Evolutionary conservation across 2,888 invertebrate species (phyloP), one percentile per base, ranked within the genome.

Genomic region (Caenorhabditis sp.): DNA sequence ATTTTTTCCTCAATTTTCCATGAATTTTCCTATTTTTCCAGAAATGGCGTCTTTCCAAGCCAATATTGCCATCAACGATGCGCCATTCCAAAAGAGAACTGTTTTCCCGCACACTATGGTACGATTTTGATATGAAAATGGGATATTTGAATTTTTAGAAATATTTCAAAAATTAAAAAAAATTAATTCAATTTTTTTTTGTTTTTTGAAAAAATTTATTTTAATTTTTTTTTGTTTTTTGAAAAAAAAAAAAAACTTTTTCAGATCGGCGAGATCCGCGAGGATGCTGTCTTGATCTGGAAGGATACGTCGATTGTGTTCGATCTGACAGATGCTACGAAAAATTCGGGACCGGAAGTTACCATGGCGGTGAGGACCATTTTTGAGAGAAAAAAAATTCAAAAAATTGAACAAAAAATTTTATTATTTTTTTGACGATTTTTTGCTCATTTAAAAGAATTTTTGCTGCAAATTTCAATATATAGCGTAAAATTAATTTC

Each of bases 41-140:
- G 65, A 74, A n/a, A n/a, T n/a, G n/a, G n/a, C 68, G 76, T 76
- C 76, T 44, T 76, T 76, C 26, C 67, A 76, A 67, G 40, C 67
- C 20, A 76, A 60, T 8, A 56, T 76, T 2, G 67, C 76, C 44
- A 44, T 76, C 61, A 67, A 76, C 61, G 76, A 76, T 24, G 67
- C 26, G 3, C 26, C 60, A 4, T 60, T 76, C 28, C 60, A 76
- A 9, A 76, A 76, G 67, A 67, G 18, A 53, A 55, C 18, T 20
- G 76, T 76, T 8, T 44, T 53, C 0, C 22, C 53, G 35, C 37
- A 13, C 20, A 76, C 76, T 4, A 76, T 67, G 40, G 76, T 74
- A 20, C 15, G 53, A n/a, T n/a, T n/a, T n/a, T n/a, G n/a, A n/a
- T n/a, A n/a, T n/a, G n/a, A n/a, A n/a, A n/a, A n/a, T n/a, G n/a